A percentile compares a stretch with the other conserved stretches of the same genome.
Conservation (phyloP, 2,888 invertebrate genomes). For the Eupithecia tripunctaria region DNA sequence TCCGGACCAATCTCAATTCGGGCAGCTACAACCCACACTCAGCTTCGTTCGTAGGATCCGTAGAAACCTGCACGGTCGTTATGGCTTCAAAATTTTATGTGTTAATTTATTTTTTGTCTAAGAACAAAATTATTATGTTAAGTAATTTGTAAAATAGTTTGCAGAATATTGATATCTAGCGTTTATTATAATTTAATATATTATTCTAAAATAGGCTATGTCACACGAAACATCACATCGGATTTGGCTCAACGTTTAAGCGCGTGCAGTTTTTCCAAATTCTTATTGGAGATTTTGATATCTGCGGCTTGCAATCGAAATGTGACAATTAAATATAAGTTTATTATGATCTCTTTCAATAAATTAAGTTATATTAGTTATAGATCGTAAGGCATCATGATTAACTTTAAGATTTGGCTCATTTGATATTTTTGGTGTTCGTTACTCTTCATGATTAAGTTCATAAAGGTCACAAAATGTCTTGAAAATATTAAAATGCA, state of each 20-base stretch:
- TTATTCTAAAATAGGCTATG: slow-evolving; percentile 53
- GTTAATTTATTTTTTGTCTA: slow-evolving; percentile 77
- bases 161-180: slow-evolving; percentile 65
- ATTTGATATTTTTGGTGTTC: slow-evolving; percentile 44
- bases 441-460: slow-evolving; percentile 41
- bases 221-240: slow-evolving; percentile 68
- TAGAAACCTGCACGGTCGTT: slow-evolving; percentile 54
- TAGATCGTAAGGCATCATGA: slow-evolving; percentile 42
- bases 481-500: slow-evolving; percentile 57
- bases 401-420: slow-evolving; percentile 41
- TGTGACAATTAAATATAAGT: slow-evolving; percentile 80
- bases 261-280: slow-evolving; percentile 41
- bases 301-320: slow-evolving; percentile 57
- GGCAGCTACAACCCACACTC: slow-evolving; percentile 55
- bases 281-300: slow-evolving; percentile 13
- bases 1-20: slow-evolving; percentile 50
- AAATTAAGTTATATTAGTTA: slow-evolving; percentile 75
- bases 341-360: slow-evolving; percentile 83
- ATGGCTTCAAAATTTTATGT: slow-evolving; percentile 73
- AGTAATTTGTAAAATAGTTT: slow-evolving; percentile 80
- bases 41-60: slow-evolving; percentile 34
- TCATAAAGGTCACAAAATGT: slow-evolving; percentile 60
- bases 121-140: slow-evolving; percentile 74
- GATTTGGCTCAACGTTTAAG: slow-evolving; percentile 55
- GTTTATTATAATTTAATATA: slow-evolving; percentile 73